These are phyloP conservation scores for Eriocheir sinensis DNA, from an alignment of 1,140 invertebrate species.

Conservation along the genomic window DNA sequence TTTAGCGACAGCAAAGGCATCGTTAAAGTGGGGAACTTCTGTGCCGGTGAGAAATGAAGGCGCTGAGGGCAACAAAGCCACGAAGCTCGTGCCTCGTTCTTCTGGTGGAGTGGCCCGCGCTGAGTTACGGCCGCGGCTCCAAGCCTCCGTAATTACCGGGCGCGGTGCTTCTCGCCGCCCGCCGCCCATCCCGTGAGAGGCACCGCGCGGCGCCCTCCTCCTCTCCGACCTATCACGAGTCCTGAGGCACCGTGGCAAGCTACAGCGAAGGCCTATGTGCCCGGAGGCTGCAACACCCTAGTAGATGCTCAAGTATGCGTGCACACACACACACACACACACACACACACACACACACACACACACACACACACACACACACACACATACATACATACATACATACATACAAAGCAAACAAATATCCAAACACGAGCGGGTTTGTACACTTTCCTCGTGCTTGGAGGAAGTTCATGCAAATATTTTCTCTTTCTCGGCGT, in stretches of 20 bases:
- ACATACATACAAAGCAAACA: background rate
- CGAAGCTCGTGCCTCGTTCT: background rate
- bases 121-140: conserved; percentile 8
- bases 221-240: background rate
- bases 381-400: background rate
- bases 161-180: background rate
- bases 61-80: background rate
- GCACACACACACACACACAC: background rate
- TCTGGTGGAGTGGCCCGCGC: background rate
- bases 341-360: background rate
- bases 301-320: background rate
- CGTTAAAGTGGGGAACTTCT: background rate
- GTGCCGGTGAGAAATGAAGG: background rate
- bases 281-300: background rate
- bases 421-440: background rate
- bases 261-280: too few relatives aligned
- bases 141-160: conserved; percentile 19
- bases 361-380: background rate
- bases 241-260: background rate
- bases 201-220: background rate
- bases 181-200: background rate
- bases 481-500: background rate
- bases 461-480: too few relatives aligned
- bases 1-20: too few relatives aligned
- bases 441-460: too few relatives aligned